Evolutionary conservation across 1,140 invertebrate species (phyloP).

Genomic region (Megalopta genalis): DNA sequence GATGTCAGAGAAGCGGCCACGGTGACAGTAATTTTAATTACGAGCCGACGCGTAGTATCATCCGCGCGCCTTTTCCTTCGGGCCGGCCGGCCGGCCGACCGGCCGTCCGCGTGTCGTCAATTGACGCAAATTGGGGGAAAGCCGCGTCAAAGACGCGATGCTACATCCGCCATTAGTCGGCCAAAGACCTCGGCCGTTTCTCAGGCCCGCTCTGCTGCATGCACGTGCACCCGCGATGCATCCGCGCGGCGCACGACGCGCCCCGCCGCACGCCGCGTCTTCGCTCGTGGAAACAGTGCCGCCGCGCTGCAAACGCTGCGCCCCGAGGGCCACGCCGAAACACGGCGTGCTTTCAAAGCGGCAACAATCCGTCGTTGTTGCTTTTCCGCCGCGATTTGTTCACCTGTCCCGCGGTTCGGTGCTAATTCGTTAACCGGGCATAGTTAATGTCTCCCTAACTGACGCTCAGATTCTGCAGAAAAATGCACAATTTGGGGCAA

Average conservation of each 20-base stretch:
- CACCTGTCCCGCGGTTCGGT: no score
- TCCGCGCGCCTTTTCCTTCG: conserved; percentile 21
- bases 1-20: conserved; percentile 14
- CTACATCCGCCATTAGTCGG: conserved; percentile 60
- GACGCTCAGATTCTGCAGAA: no score
- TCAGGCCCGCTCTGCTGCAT: background rate
- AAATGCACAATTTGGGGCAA: no score
- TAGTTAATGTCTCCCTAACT: no score
- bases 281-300: no score
- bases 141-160: conserved; percentile 46
- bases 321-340: no score
- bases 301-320: no score
- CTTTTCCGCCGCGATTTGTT: no score
- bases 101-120: conserved; percentile 47
- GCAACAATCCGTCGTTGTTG: no score
- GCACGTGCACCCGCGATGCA: conserved; percentile 36
- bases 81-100: no score
- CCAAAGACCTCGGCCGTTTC: conserved; percentile 57
- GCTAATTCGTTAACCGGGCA: no score
- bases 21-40: conserved; percentile 58
- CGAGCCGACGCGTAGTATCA: background rate
- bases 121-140: conserved; percentile 66
- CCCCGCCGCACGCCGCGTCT: background rate
- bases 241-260: background rate
- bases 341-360: no score